A percentile compares a stretch with the other conserved stretches of the same genome.
Conservation (phyloP, 1,140 invertebrate genomes). For the Subanguina moxae region DNA sequence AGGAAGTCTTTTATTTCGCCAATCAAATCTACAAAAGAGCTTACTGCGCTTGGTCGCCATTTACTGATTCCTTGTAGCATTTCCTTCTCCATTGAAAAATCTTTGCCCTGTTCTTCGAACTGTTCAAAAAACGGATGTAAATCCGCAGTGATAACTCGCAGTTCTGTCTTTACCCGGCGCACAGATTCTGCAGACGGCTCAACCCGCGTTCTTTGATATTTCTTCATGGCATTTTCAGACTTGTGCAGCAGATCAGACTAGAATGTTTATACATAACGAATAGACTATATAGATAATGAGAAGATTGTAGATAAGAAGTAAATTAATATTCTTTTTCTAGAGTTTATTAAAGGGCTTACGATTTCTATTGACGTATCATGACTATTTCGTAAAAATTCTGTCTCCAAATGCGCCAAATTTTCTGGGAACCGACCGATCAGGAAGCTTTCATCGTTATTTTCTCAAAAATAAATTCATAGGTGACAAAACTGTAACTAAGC, state of each 20-base stretch:
- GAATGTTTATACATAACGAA: too few relatives aligned
- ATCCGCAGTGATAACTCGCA: conserved; percentile 30
- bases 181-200: conserved; percentile 82
- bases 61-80: conserved; percentile 75
- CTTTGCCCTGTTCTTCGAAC: background rate
- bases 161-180: conserved; percentile 71
- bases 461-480: conserved; percentile 48
- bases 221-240: conserved; percentile 80
- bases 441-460: conserved; percentile 36
- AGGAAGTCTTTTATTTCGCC: background rate
- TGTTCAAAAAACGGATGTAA: conserved; percentile 42
- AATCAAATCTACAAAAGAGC: background rate
- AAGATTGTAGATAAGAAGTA: too few relatives aligned
- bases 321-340: too few relatives aligned
- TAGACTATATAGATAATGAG: too few relatives aligned
- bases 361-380: conserved; percentile 73
- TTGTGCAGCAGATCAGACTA: conserved; percentile 73
- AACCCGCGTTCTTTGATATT: conserved; percentile 80
- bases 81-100: conserved; percentile 16
- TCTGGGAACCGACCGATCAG: conserved; percentile 76
- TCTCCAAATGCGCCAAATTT: conserved; percentile 75
- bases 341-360: too few relatives aligned
- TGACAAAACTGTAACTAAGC: conserved; percentile 52
- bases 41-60: conserved; percentile 72
- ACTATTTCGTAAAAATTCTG: conserved; percentile 73